phyloP scores from a whole-genome alignment of 1,140 invertebrate species.

The Nasonia longicornis region DNA sequence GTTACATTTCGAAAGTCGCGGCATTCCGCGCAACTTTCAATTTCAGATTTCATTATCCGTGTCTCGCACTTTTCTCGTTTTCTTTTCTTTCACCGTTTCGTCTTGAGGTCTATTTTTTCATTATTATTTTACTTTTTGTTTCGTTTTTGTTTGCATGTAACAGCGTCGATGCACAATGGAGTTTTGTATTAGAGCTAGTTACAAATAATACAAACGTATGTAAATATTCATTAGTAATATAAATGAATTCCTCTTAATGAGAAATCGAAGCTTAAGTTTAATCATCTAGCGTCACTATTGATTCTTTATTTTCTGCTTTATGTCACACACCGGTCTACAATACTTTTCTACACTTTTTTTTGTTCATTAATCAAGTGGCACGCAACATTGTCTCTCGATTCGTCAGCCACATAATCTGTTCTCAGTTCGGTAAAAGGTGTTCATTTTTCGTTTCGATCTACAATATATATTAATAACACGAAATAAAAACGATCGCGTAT shows the following conservation, averaged over 20 bases:
- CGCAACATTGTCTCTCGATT: constrained; percentile 46
- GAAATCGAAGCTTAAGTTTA: constrained; percentile 56
- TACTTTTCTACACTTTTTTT: constrained; percentile 49
- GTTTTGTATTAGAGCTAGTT: constrained; percentile 68
- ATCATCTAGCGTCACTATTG: constrained; percentile 66
- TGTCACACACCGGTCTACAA: constrained; percentile 61
- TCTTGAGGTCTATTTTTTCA: not conserved
- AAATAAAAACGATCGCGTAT: constrained; percentile 15
- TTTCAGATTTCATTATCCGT: constrained; percentile 46
- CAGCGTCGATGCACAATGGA: constrained; percentile 62
- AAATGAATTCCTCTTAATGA: constrained; percentile 56
- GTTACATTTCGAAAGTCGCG: constrained; percentile 12
- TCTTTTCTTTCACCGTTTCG: constrained; percentile 20
- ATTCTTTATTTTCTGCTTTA: constrained; percentile 49
- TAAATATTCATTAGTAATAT: constrained; percentile 66
- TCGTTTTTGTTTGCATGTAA: constrained; percentile 50
- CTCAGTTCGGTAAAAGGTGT: constrained; percentile 15
- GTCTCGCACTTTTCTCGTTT: constrained; percentile 46
- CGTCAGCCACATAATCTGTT: constrained; percentile 33
- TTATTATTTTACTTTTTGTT: constrained; percentile 22
- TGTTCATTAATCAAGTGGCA: constrained; percentile 30
- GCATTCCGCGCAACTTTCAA: constrained; percentile 41
- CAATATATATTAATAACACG: not conserved
- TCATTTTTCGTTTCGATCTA: not conserved
- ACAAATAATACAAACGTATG: constrained; percentile 68